phyloP scores from a whole-genome alignment of 1,140 invertebrate species.

The Drosophila obscura region DNA sequence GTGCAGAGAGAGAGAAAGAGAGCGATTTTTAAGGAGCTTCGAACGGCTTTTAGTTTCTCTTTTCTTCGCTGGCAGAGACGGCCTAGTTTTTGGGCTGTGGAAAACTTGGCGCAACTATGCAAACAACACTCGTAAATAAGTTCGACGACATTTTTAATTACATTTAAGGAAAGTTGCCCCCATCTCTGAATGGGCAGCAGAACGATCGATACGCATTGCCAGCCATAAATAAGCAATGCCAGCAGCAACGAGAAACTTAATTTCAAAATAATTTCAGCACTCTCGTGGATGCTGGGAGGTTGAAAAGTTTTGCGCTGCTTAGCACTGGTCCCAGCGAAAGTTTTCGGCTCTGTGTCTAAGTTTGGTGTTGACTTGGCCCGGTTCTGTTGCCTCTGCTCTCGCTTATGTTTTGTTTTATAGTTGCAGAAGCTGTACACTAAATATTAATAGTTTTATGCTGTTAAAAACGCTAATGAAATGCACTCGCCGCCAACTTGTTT shows the following conservation, averaged over 20 bases:
- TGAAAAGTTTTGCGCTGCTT: constrained; percentile 53
- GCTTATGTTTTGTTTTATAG: constrained; percentile 70
- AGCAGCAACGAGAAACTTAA: constrained; percentile 68
- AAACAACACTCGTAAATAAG: constrained; percentile 78
- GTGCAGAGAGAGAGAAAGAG: no score
- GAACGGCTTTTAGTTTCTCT: neutral
- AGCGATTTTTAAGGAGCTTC: constrained; percentile 19
- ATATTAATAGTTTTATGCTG: constrained; percentile 78
- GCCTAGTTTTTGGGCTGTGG: constrained; percentile 33
- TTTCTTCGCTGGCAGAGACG: neutral
- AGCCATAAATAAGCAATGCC: constrained; percentile 74
- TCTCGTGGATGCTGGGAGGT: constrained; percentile 25
- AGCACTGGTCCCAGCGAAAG: constrained; percentile 52
- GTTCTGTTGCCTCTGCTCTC: constrained; percentile 6
- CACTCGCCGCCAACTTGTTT: constrained; percentile 33
- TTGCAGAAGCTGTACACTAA: constrained; percentile 43
- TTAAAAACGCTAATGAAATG: constrained; percentile 79
- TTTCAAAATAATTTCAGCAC: constrained; percentile 74
- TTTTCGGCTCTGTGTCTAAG: constrained; percentile 54
- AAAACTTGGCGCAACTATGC: constrained; percentile 65
- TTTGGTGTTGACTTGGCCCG: constrained; percentile 49
- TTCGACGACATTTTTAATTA: constrained; percentile 82
- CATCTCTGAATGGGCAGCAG: constrained; percentile 12
- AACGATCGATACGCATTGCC: constrained; percentile 74
- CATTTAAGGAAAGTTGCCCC: constrained; percentile 70